Evolutionary conservation across 1,140 invertebrate genomes (phyloP).

Genomic region (Drosophila repleta): DNA sequence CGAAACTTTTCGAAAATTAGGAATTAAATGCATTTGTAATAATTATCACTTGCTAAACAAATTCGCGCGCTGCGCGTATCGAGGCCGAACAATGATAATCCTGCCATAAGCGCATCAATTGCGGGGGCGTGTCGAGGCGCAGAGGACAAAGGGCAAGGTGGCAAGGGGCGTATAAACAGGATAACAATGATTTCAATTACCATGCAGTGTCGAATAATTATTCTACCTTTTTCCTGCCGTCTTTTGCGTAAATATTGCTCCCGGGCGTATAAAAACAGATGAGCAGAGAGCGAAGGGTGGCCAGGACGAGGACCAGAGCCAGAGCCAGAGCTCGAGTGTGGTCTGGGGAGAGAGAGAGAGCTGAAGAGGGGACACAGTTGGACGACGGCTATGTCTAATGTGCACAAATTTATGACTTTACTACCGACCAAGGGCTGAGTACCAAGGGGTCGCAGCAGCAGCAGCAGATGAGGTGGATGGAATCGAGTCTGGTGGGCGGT

Average conservation of each 20-base stretch:
- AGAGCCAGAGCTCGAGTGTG: background rate
- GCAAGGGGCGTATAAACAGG: constrained; percentile 53
- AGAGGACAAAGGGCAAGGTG: background rate
- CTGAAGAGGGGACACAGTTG: constrained; percentile 15
- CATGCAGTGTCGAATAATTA: constrained; percentile 82
- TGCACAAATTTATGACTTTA: constrained; percentile 83
- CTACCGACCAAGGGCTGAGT: constrained; percentile 43
- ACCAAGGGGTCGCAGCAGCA: background rate
- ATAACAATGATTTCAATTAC: constrained; percentile 83
- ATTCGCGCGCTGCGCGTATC: constrained; percentile 46
- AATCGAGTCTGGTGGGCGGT: constrained; percentile 44
- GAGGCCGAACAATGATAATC: constrained; percentile 71
- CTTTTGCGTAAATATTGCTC: constrained; percentile 76
- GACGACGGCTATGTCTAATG: constrained; percentile 81
- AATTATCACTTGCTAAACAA: constrained; percentile 59
- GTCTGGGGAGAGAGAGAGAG: background rate
- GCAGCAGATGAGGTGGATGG: background rate
- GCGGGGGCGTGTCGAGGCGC: background rate
- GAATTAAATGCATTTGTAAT: constrained; percentile 50
- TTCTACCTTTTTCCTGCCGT: constrained; percentile 68
- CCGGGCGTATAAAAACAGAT: constrained; percentile 82
- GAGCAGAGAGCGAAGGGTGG: constrained; percentile 38
- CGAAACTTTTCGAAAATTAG: background rate
- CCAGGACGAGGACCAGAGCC: background rate
- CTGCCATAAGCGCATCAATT: constrained; percentile 58